These are phyloP conservation scores for Micronycteris hirsuta DNA, from an alignment of 2,113 vertebrate species.

Conservation along the genomic window DNA sequence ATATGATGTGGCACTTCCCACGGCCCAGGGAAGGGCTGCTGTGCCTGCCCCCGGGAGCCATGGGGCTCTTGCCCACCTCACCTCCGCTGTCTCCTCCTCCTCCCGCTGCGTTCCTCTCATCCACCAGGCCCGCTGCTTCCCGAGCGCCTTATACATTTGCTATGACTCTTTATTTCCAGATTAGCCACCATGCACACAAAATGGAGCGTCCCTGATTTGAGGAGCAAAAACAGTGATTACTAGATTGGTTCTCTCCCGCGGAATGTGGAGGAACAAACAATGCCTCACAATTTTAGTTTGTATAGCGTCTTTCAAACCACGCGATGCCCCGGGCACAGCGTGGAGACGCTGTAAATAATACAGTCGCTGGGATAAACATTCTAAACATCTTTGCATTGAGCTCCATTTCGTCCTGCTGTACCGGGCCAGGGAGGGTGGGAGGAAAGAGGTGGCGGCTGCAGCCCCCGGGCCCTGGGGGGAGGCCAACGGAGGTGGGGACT, in stretches of 20 bases:
- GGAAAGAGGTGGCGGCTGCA: neutral
- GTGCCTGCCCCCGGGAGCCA: constrained; percentile 51
- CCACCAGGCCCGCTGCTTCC: constrained; percentile 24
- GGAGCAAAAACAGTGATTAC: constrained; percentile 65
- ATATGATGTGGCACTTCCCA: constrained; percentile 74
- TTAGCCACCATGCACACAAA: constrained; percentile 61
- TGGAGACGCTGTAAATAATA: constrained; percentile 64
- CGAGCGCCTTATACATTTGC: constrained; percentile 50
- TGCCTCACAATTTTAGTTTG: constrained; percentile 65
- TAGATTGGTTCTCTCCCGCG: constrained; percentile 63
- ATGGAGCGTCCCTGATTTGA: constrained; percentile 61
- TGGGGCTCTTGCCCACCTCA: neutral
- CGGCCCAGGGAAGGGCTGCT: constrained; percentile 40
- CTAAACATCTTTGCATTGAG: constrained; percentile 57
- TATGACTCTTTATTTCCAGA: constrained; percentile 59
- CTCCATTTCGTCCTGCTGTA: neutral
- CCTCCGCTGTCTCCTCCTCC: neutral
- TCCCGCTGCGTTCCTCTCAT: neutral
- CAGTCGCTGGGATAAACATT: constrained; percentile 48
- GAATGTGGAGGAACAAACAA: constrained; percentile 60
- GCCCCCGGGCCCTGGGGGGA: neutral
- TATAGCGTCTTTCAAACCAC: constrained; percentile 65
- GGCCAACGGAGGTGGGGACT: neutral
- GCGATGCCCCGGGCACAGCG: constrained; percentile 51
- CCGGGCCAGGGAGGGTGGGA: neutral